Conservation (phyloP, 2,113 vertebrate genomes). For the Desmodus rotundus region DNA sequence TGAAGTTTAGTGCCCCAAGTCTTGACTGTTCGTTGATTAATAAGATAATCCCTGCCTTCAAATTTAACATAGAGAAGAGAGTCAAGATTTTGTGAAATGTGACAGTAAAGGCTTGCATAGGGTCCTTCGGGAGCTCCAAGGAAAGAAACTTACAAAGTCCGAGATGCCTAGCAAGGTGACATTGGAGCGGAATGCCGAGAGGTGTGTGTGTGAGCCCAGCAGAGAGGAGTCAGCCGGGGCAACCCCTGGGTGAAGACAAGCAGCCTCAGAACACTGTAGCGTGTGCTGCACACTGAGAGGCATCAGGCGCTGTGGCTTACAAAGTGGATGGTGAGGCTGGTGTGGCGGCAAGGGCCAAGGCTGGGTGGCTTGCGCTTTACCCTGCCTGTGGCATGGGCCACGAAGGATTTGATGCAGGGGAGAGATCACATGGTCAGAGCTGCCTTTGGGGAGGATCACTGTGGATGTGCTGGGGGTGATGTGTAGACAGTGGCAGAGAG, state of each 20-base stretch:
- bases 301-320: rapidly evolving
- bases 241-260: no score
- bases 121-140: not conserved
- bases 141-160: not conserved
- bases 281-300: rapidly evolving
- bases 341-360: not conserved
- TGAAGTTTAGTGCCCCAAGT: not conserved
- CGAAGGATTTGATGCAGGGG: not conserved
- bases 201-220: not conserved
- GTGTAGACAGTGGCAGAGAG: not conserved
- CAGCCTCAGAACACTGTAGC: rapidly evolving
- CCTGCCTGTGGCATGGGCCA: not conserved
- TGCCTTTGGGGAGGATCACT: not conserved
- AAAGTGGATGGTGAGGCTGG: not conserved
- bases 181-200: not conserved
- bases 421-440: not conserved
- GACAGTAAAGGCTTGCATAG: not conserved
- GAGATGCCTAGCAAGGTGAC: not conserved
- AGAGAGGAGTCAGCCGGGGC: not conserved
- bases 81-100: not conserved
- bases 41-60: not conserved
- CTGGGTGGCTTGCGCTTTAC: not conserved
- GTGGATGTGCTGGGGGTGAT: not conserved
- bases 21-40: not conserved
- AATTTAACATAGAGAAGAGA: not conserved